phyloP scores from a whole-genome alignment of 2,888 invertebrate species.

The Chirona hameri region DNA sequence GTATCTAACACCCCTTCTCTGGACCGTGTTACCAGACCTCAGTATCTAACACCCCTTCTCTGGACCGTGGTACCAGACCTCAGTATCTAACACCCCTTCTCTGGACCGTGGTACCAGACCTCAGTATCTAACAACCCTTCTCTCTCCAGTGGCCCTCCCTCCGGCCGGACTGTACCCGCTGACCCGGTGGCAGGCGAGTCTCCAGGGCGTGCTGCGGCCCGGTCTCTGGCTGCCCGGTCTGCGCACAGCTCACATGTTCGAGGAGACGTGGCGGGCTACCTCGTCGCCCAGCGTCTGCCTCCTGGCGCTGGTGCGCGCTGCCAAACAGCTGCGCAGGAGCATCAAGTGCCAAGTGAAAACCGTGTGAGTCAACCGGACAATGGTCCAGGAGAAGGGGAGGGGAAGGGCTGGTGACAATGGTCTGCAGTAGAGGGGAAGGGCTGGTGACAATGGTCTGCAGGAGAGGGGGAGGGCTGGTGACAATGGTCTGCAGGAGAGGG shows the following conservation, averaged over 20 bases:
- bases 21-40: no score
- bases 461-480: no score
- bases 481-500: no score
- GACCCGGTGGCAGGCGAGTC: not conserved
- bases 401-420: no score
- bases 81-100: no score
- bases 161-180: not conserved
- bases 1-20: no score
- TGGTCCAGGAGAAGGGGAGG: no score
- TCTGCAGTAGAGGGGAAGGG: no score
- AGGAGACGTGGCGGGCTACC: conserved; percentile 2
- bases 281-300: not conserved
- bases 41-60: no score
- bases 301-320: not conserved
- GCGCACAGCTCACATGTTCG: conserved; percentile 1
- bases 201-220: conserved; percentile 1
- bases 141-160: not conserved
- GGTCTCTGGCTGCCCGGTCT: conserved; percentile 6
- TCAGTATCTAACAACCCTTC: not conserved
- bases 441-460: no score
- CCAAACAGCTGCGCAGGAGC: not conserved
- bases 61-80: no score
- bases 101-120: no score
- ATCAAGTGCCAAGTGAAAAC: conserved; percentile 5
- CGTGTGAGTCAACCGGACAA: not conserved